phyloP scores from a whole-genome alignment of 1,140 invertebrate species.

The Tetraneura akinire region DNA sequence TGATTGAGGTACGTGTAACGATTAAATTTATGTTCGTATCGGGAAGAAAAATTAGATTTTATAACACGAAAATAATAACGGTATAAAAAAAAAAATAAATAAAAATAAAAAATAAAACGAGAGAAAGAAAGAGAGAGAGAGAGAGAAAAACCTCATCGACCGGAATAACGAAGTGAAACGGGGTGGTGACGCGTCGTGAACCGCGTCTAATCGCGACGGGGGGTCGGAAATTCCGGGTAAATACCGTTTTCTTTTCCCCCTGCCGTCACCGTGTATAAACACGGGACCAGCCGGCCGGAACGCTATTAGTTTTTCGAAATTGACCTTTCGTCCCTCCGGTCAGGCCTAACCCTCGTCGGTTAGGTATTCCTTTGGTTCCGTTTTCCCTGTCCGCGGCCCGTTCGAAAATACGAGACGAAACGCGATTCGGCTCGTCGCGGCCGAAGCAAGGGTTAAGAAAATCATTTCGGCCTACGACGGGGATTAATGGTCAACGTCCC shows the following conservation, averaged over 20 bases:
- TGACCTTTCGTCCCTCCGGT: conserved; percentile 22
- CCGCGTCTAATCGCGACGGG: not conserved
- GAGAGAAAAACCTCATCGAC: not conserved
- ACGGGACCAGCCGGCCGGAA: conserved; percentile 2
- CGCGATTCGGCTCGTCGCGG: not conserved
- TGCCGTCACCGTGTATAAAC: conserved; percentile 12
- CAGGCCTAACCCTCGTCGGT: too few relatives aligned
- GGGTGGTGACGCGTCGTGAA: not conserved
- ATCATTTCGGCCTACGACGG: conserved; percentile 33
- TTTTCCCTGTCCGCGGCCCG: too few relatives aligned
- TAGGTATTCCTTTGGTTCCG: too few relatives aligned
- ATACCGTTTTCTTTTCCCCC: conserved; percentile 15
- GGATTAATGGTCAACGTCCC: conserved; percentile 13
- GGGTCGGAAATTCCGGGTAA: not conserved
- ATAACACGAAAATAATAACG: not conserved
- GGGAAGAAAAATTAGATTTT: not conserved
- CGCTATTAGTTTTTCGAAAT: conserved; percentile 42
- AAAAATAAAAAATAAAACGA: too few relatives aligned
- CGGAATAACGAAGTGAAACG: conserved; percentile 11
- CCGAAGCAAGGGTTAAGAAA: conserved; percentile 26
- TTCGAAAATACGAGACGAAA: not conserved
- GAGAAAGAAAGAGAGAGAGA: too few relatives aligned
- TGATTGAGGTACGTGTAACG: too few relatives aligned
- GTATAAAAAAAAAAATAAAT: too few relatives aligned
- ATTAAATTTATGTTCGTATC: not conserved